Evolutionary conservation across 2,797 vertebrate species (phyloP).

Genomic region (Hoplostethus mediterraneus): DNA sequence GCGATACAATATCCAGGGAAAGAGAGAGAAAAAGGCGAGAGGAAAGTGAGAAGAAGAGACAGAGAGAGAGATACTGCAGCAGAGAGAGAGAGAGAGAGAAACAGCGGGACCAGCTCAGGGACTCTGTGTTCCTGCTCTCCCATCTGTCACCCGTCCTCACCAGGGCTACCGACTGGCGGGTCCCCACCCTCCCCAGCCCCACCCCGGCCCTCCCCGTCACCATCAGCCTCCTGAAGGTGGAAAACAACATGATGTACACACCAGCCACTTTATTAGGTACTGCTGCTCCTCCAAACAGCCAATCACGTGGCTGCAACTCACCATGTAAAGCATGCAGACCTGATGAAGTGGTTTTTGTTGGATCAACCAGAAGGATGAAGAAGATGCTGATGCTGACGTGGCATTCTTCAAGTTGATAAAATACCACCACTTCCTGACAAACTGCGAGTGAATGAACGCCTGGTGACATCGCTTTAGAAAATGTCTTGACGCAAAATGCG

Average conservation of each 20-base stretch:
- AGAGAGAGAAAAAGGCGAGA: background rate
- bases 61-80: no score
- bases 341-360: no score
- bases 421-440: no score
- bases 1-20: background rate
- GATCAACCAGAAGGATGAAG: no score
- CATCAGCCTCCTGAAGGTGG: conserved; percentile 35
- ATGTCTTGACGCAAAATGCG: background rate
- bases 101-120: conserved; percentile 66
- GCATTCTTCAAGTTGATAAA: no score
- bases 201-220: conserved; percentile 15
- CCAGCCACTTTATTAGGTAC: no score
- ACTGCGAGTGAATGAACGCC: no score
- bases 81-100: conserved; percentile 33
- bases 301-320: no score
- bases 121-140: conserved; percentile 73
- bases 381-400: no score
- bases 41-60: background rate
- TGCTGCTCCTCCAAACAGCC: no score
- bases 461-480: background rate
- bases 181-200: conserved; percentile 17
- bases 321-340: no score
- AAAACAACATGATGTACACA: background rate
- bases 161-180: conserved; percentile 36
- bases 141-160: conserved; percentile 75